A percentile compares a stretch with the other conserved stretches of the same genome.
phyloP scores from a whole-genome alignment of 64 coral and sea anemone species.

The Montipora efflorescens region DNA sequence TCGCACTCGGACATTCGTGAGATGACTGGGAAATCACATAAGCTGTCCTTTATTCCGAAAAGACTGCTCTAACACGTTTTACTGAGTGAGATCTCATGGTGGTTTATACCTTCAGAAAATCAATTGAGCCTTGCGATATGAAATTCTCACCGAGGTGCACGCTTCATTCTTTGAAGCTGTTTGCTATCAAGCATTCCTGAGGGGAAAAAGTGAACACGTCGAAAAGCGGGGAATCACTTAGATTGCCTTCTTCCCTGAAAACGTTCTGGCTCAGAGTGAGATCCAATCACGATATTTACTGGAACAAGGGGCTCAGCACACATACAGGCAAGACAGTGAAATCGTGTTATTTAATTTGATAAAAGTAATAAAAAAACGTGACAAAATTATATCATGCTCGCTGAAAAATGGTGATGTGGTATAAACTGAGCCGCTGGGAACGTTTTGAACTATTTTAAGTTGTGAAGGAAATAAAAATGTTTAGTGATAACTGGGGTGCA shows the following conservation, averaged over 20 bases:
- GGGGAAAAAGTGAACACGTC: neutral
- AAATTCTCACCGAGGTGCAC: neutral
- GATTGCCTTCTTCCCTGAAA: neutral
- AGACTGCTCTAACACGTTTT: too few relatives aligned
- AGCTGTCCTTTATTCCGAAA: too few relatives aligned
- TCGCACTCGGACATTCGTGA: too few relatives aligned
- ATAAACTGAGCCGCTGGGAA: neutral
- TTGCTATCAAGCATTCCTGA: neutral
- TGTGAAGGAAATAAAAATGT: constrained; percentile 6
- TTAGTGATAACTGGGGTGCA: neutral
- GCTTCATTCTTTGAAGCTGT: neutral
- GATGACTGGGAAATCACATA: too few relatives aligned
- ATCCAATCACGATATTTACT: neutral
- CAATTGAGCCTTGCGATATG: neutral
- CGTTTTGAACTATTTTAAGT: neutral
- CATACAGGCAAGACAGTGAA: too few relatives aligned
- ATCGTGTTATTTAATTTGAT: too few relatives aligned
- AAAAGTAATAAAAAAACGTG: neutral
- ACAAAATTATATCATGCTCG: neutral
- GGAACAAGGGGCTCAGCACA: neutral
- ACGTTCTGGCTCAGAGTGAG: neutral
- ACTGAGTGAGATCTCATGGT: too few relatives aligned
- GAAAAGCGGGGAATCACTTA: neutral
- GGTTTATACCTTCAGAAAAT: too few relatives aligned
- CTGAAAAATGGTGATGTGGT: neutral